Evolutionary conservation across 2,797 vertebrate species (phyloP), one percentile per base, ranked within the genome.

Genomic region (Arnoldichthys spilopterus): DNA sequence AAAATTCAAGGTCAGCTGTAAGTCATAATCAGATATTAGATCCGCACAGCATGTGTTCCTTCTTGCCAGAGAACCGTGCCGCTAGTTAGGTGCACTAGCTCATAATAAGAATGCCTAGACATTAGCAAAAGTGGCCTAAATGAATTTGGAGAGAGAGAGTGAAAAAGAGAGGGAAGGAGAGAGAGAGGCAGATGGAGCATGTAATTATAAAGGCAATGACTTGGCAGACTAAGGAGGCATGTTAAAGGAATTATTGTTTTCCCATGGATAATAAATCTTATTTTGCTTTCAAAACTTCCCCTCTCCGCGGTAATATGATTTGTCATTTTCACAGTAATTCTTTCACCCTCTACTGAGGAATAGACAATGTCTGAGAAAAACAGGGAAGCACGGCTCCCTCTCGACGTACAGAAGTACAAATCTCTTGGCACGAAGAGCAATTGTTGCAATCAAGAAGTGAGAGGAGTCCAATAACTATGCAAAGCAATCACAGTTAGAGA

Each of bases 171-270:
- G 53, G 53, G 49, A 69, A 6, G 54, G 34, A 45, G 22, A 61
- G 78, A 34, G 53, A 61, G 59, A 67, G 64, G 67, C 79, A 80
- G 79, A 80, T 80, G 79, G 73, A 80, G 79, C 79, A 77, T 79
- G 79, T 85, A 79, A 85, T 85, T 85, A 78, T 85, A 81, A 83
- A 85, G 76, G 76, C 82, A 83, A 59, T 54, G 73, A 78, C 77
- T 79, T 83, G 82, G 84, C 82, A 81, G 79, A 72, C 76, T 81
- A 81, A 79, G 67, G 77, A 81, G 81, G 75, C 76, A 83, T 79
- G 63, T 81, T 79, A 79, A 76, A 83, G 75, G 81, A 81, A 83
- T 81, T 81, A 79, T 79, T 73, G 78, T 80, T 83, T 81, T 71
- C 79, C 64, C 76, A 76, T 56, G 59, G 76, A 81, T 81, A 85